Evolutionary conservation across 2,888 invertebrate genomes (phyloP).

Genomic region (Marronus borbonicus): DNA sequence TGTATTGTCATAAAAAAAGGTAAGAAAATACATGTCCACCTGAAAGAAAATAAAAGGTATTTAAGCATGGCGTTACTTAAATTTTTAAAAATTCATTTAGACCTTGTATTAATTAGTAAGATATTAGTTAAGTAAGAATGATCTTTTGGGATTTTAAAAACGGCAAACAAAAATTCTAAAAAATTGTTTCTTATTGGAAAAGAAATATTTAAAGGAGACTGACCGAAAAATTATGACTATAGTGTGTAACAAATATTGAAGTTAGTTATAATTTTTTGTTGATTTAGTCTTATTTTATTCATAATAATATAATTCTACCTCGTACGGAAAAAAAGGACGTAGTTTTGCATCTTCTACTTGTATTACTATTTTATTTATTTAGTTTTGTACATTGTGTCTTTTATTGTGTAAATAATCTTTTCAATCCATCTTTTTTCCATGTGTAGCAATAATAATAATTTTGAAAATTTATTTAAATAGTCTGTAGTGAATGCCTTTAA

Average conservation of each 20-base stretch:
- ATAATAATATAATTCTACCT: slow-evolving; percentile 47
- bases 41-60: too few species aligned
- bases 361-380: slow-evolving; percentile 47
- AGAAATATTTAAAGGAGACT: slow-evolving; percentile 1
- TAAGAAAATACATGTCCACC: too few species aligned
- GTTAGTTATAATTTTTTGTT: slow-evolving; percentile 27
- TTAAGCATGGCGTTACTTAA: too few species aligned
- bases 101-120: not conserved
- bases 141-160: not conserved
- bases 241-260: not conserved
- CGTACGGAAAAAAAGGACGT: slow-evolving; percentile 39
- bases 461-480: too few species aligned
- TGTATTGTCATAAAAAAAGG: too few species aligned
- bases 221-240: slow-evolving; percentile 29
- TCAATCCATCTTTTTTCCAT: not conserved
- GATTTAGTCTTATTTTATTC: slow-evolving; percentile 13
- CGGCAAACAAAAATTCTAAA: not conserved
- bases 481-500: too few species aligned
- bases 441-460: not conserved
- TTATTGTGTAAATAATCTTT: slow-evolving; percentile 20
- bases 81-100: not conserved
- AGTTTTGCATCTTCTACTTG: slow-evolving; percentile 38
- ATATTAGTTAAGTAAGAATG: not conserved
- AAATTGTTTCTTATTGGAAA: not conserved
- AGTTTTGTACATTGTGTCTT: slow-evolving; percentile 44